Percentiles rank a stretch among this genome's conserved stretches.
Conservation (phyloP, 2,888 invertebrate species). For the Tetramorium bicarinatum region DNA sequence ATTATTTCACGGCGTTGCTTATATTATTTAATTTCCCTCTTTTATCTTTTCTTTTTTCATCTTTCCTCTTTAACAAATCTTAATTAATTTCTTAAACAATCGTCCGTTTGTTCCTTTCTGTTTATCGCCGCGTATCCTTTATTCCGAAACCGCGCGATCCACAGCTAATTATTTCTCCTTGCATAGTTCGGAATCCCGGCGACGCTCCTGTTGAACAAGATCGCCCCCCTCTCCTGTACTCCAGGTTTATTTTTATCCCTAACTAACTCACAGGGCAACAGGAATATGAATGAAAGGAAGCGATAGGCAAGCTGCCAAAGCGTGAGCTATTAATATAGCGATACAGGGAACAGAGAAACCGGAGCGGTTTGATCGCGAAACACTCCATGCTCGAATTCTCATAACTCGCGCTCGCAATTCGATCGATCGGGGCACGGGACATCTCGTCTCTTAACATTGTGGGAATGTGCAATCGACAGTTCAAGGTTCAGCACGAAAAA, state of each 20-base stretch:
- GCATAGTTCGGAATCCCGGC: constrained; percentile 1
- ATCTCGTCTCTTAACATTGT: background rate
- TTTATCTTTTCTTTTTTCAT: no score
- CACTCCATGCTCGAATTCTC: constrained; percentile 34
- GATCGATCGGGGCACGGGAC: background rate
- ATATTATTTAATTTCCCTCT: background rate
- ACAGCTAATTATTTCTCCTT: background rate
- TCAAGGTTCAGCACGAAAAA: constrained; percentile 76
- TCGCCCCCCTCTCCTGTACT: constrained; percentile 13
- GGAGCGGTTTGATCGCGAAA: constrained; percentile 63
- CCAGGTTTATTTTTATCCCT: constrained; percentile 70
- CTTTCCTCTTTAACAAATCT: background rate
- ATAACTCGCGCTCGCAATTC: background rate
- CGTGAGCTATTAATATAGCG: constrained; percentile 69
- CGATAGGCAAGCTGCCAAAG: constrained; percentile 76
- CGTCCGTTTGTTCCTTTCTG: no score
- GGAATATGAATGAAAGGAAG: constrained; percentile 75
- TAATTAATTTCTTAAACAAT: background rate
- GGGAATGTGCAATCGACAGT: constrained; percentile 38
- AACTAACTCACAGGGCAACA: constrained; percentile 58
- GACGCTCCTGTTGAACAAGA: constrained; percentile 12
- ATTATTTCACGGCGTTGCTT: background rate
- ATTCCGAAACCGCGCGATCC: background rate
- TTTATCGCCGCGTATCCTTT: background rate
- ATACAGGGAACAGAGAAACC: constrained; percentile 57